Evolutionary conservation across 1,140 invertebrate genomes (phyloP).

Genomic region (Anastatus disparis): DNA sequence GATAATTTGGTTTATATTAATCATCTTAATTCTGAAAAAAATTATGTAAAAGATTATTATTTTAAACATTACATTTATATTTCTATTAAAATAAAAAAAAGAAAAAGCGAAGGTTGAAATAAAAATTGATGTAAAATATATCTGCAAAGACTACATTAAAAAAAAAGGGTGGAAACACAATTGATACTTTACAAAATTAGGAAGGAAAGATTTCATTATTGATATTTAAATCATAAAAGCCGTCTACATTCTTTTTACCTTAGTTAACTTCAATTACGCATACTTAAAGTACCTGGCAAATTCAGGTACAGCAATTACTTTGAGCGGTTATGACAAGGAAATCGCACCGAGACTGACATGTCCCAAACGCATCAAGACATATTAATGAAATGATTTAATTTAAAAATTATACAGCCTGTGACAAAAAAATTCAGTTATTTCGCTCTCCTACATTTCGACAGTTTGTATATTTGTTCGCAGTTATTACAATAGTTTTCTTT

Average conservation of each 20-base stretch:
- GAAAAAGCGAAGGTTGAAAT: background rate
- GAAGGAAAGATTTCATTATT: constrained; percentile 40
- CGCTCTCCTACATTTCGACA: constrained; percentile 59
- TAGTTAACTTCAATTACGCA: constrained; percentile 18
- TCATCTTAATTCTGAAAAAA: no score
- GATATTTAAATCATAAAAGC: constrained; percentile 39
- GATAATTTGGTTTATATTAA: no score
- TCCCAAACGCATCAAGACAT: constrained; percentile 42
- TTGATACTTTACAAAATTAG: constrained; percentile 38
- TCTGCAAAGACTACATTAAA: background rate
- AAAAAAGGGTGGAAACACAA: constrained; percentile 7
- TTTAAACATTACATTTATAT: no score
- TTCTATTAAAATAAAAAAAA: no score
- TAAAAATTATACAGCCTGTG: constrained; percentile 64
- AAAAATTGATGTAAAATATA: background rate
- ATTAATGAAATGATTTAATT: constrained; percentile 66
- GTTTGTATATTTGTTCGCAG: constrained; percentile 60
- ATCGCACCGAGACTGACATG: constrained; percentile 25
- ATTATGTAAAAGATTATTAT: no score
- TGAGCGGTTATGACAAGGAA: constrained; percentile 20
- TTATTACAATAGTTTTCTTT: constrained; percentile 65
- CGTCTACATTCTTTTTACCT: constrained; percentile 34
- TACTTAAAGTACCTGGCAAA: constrained; percentile 8
- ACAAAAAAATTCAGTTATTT: constrained; percentile 60
- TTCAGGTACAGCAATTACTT: constrained; percentile 15